Base-by-base conservation (phyloP, 1,140 invertebrate genomes). In the Rhopalosiphum maidis region DNA sequence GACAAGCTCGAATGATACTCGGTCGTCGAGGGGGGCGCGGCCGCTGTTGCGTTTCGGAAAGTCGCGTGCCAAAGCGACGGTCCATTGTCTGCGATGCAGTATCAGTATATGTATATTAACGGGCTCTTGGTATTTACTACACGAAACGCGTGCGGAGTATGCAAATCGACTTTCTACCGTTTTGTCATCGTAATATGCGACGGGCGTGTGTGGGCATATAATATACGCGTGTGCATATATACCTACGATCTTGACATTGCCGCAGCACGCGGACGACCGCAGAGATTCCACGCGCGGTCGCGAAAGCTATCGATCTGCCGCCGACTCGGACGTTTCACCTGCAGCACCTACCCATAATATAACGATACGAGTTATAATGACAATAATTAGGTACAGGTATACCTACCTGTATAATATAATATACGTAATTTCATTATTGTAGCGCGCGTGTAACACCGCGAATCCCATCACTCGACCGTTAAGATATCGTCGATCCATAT, bases 151-250 rank as follows among this genome's bases (percentile, higher is more conserved):
- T 48, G 60, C 37, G 77, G 48, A n/a, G 11, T 54, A 90, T 89
- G 90, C 90, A 83, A 91, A 85, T 54, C 91, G 82, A 92, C 91
- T 92, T 92, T 92, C 91, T 92, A 92, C 48, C 91, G 68, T 92
- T 92, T 92, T 92, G 91, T 92, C 91, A 92, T 92, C 68, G 5
- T 46, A 92, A 22, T 21, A 35, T n/a, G 85, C n/a, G 35, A 85
- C 91, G 82, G 91, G 23, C 15, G 48, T 54, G 91, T 48, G 90
- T 55, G 37, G 25, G 88, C 48, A 54, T 51, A 51, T 18, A 55
- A 25, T 43, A 3, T 90, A n/a, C 37, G 30, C 25, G 41, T 87
- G 35, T 46, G 30, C 8, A 37, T 43, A 30, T n/a, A 18, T 51
- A 51, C 48, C 15, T 51, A 51, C 68, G 91, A 46, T 92, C 91